These are phyloP conservation scores for Dromius quadrimaculatus DNA, from an alignment of 2,888 invertebrate species.

Conservation along the genomic window DNA sequence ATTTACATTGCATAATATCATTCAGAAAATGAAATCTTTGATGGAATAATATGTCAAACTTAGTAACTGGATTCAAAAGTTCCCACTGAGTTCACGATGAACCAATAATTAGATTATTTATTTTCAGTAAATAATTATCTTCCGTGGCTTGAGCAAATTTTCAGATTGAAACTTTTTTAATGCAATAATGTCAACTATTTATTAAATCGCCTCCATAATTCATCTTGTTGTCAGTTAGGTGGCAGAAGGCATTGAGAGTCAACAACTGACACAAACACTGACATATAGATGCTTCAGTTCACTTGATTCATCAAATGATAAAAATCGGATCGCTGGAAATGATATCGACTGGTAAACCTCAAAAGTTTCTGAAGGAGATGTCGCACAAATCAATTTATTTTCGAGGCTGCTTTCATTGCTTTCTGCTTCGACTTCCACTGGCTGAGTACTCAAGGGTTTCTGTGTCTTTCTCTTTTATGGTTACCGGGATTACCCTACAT, in stretches of 20 bases:
- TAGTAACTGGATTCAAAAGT: no score
- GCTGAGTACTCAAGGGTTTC: neutral
- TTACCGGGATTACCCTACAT: conserved; percentile 12
- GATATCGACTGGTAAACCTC: neutral
- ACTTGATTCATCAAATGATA: conserved; percentile 1
- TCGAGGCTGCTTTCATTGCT: neutral
- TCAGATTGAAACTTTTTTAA: no score
- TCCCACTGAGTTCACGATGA: no score
- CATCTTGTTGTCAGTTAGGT: neutral
- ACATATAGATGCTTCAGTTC: neutral
- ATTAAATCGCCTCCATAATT: no score
- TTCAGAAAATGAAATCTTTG: no score
- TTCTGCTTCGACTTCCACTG: neutral
- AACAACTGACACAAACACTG: neutral
- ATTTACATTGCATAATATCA: no score
- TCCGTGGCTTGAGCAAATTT: no score
- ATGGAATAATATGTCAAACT: no score
- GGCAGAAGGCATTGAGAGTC: conserved; percentile 28
- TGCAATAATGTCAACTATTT: no score
- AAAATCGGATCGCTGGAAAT: neutral
- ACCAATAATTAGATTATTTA: no score
- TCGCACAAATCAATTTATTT: conserved; percentile 30
- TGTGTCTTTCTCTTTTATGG: conserved; percentile 7
- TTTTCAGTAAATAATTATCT: no score
- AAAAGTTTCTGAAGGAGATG: conserved; percentile 2